A percentile compares a stretch with the other conserved stretches of the same genome.
phyloP scores from a whole-genome alignment of 2,888 invertebrate genomes.

The Noctua comes region DNA sequence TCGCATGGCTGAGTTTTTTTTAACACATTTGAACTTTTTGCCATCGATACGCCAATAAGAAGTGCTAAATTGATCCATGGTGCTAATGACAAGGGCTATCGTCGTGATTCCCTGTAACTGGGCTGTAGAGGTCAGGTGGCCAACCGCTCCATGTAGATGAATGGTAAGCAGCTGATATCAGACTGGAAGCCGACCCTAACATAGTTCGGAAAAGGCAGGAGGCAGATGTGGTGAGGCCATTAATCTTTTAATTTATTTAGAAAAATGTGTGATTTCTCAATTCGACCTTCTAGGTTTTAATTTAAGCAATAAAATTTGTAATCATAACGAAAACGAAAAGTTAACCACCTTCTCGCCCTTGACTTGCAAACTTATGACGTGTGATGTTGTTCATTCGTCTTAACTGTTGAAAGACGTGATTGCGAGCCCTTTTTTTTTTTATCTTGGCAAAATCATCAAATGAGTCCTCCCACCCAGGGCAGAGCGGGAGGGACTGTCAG shows the following conservation, averaged over 20 bases:
- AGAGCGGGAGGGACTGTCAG: too few species aligned
- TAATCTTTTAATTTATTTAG: background rate
- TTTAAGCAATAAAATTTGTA: slow-evolving; percentile 12
- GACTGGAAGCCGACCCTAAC: background rate
- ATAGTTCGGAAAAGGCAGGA: background rate
- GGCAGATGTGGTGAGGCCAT: background rate
- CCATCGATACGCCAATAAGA: too few species aligned
- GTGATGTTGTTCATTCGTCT: slow-evolving; percentile 7
- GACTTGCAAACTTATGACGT: slow-evolving; percentile 14
- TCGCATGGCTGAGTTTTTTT: too few species aligned
- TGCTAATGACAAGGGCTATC: too few species aligned
- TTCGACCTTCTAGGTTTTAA: background rate
- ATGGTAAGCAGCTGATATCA: background rate
- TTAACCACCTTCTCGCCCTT: slow-evolving; percentile 12
- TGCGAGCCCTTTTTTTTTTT: background rate
- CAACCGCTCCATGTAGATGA: background rate
- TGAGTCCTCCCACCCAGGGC: too few species aligned
- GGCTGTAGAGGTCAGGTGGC: background rate
- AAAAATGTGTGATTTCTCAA: background rate
- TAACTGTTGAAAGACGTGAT: background rate
- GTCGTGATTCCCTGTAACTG: background rate
- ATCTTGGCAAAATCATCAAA: too few species aligned
- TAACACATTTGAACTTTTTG: too few species aligned
- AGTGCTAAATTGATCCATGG: too few species aligned
- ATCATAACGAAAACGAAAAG: slow-evolving; percentile 11